Conservation (phyloP, 2,113 vertebrate species). For the Butastur rufipennis region DNA sequence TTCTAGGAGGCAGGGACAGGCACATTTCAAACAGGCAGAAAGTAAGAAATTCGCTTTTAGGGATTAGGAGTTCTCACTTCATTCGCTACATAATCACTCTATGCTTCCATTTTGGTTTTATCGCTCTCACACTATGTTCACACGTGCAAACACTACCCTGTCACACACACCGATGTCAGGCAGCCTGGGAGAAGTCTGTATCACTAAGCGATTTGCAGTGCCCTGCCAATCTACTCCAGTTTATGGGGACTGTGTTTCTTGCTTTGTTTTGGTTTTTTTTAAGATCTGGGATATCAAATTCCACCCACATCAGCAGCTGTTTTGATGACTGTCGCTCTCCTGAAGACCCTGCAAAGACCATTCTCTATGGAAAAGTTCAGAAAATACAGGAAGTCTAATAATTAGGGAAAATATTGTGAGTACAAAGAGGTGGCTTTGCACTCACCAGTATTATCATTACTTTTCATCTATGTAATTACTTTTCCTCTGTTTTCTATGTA, state of each 20-base stretch:
- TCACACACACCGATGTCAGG: background rate
- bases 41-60: background rate
- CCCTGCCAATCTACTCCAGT: background rate
- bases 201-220: background rate
- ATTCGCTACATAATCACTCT: background rate
- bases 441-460: background rate
- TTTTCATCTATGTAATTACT: background rate
- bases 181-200: background rate
- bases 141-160: rapidly evolving
- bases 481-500: background rate
- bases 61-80: background rate
- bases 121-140: background rate
- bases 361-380: background rate
- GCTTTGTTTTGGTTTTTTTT: background rate
- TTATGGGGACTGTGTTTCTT: background rate
- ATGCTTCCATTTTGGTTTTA: background rate
- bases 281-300: background rate
- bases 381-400: background rate
- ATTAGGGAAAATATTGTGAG: background rate
- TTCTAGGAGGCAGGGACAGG: background rate
- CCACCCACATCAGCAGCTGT: background rate
- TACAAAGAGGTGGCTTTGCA: background rate
- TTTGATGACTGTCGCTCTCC: background rate
- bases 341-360: background rate
- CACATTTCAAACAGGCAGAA: background rate